Evolutionary conservation across 2,888 invertebrate genomes (phyloP).

Genomic region (Hoplodrina blanda): DNA sequence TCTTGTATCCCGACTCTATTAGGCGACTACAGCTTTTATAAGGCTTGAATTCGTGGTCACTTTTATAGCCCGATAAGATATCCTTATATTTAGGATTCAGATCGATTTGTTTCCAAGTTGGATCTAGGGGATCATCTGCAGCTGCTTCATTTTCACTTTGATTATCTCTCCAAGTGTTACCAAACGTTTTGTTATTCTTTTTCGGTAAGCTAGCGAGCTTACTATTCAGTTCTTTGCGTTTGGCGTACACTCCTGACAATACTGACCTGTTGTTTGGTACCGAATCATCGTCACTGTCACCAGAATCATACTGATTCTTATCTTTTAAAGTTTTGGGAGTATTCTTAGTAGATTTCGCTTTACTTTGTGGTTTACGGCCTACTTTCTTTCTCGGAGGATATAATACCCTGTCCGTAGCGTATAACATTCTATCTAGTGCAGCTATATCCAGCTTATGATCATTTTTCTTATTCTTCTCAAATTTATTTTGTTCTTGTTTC

Average conservation of each 20-base stretch:
- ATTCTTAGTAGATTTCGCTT: slow-evolving; percentile 80
- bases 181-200: slow-evolving; percentile 82
- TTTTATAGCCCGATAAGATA: slow-evolving; percentile 91
- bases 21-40: slow-evolving; percentile 89
- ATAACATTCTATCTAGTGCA: slow-evolving; percentile 92
- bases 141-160: slow-evolving; percentile 89
- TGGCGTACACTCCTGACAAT: slow-evolving; percentile 88
- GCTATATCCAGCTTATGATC: slow-evolving; percentile 89
- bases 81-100: slow-evolving; percentile 92
- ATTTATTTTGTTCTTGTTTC: slow-evolving; percentile 85
- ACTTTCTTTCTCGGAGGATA: slow-evolving; percentile 95
- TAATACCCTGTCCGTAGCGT: slow-evolving; percentile 94
- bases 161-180: slow-evolving; percentile 85
- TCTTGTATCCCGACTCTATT: slow-evolving; percentile 91
- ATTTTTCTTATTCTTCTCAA: slow-evolving; percentile 82
- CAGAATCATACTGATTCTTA: slow-evolving; percentile 86
- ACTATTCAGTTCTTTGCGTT: slow-evolving; percentile 87
- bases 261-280: slow-evolving; percentile 82
- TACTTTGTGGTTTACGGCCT: slow-evolving; percentile 91
- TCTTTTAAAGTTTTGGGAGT: slow-evolving; percentile 84
- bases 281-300: slow-evolving; percentile 83
- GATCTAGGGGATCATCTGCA: slow-evolving; percentile 91
- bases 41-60: slow-evolving; percentile 90
- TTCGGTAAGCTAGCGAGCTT: slow-evolving; percentile 84
- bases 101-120: slow-evolving; percentile 92